phyloP scores from a whole-genome alignment of 2,888 invertebrate species.

The Meganola albula region DNA sequence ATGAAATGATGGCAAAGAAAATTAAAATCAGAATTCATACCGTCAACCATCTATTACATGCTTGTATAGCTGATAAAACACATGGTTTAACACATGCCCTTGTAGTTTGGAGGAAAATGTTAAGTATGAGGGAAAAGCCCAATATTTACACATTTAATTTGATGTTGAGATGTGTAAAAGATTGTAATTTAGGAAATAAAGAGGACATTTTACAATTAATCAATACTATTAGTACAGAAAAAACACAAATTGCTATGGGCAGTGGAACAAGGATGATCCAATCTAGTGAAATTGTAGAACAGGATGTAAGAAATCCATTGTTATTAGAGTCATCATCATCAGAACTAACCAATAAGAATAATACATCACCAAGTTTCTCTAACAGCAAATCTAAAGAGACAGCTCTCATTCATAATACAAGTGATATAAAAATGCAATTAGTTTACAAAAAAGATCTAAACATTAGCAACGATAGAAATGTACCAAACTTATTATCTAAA shows the following conservation, averaged over 20 bases:
- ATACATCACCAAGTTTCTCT: too few species aligned
- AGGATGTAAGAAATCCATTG: slow-evolving; percentile 6
- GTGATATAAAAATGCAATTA: slow-evolving; percentile 30
- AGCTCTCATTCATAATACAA: slow-evolving; percentile 12
- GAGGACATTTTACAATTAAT: slow-evolving; percentile 77
- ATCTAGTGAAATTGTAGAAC: slow-evolving; percentile 4
- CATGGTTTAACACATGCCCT: slow-evolving; percentile 90
- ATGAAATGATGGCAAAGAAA: slow-evolving; percentile 86
- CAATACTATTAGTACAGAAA: slow-evolving; percentile 40
- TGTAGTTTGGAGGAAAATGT: slow-evolving; percentile 91
- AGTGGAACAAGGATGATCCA: slow-evolving; percentile 8
- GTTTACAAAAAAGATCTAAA: slow-evolving; percentile 26
- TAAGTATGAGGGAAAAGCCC: slow-evolving; percentile 80
- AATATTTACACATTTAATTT: slow-evolving; percentile 87
- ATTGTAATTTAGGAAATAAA: slow-evolving; percentile 86
- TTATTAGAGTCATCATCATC: not conserved
- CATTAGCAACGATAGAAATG: slow-evolving; percentile 33
- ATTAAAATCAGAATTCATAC: slow-evolving; percentile 81
- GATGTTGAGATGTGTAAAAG: slow-evolving; percentile 86
- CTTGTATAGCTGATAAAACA: slow-evolving; percentile 87
- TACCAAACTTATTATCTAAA: slow-evolving; percentile 82
- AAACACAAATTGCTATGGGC: slow-evolving; percentile 14
- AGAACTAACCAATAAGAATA: not conserved
- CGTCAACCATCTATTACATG: slow-evolving; percentile 88
- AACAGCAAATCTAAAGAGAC: slow-evolving; percentile 6